Conservation (phyloP, 2,888 invertebrate genomes). For the Conus canariensis region DNA sequence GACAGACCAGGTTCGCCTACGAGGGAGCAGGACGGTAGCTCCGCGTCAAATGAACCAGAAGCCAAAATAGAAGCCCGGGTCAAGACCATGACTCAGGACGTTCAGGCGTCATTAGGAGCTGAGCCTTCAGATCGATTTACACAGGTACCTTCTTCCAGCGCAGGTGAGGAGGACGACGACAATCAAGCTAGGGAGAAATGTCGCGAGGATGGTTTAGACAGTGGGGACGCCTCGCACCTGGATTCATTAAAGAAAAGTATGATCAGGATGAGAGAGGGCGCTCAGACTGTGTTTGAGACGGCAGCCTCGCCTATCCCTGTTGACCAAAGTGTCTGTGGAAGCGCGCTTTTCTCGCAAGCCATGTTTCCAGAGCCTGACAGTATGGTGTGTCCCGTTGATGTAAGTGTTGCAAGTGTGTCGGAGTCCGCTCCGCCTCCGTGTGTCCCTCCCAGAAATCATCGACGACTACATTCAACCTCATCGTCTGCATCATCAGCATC, state of each 20-base stretch:
- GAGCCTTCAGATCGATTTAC: neutral
- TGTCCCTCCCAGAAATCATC: neutral
- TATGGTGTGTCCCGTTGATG: neutral
- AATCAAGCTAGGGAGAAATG: neutral
- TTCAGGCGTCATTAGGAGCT: neutral
- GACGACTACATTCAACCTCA: neutral
- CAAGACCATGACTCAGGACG: neutral
- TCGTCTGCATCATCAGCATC: constrained; percentile 28
- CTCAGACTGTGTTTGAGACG: neutral
- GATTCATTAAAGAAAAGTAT: neutral
- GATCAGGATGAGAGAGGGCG: neutral
- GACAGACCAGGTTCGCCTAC: neutral
- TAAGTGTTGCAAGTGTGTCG: neutral
- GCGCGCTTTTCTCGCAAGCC: neutral
- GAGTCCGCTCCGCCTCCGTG: neutral
- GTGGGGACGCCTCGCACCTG: neutral
- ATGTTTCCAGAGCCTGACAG: neutral
- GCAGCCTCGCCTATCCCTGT: constrained; percentile 26
- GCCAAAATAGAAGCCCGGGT: neutral
- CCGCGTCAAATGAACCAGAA: neutral
- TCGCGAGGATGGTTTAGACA: neutral
- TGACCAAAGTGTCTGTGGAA: constrained; percentile 25
- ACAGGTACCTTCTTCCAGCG: neutral
- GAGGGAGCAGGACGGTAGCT: neutral
- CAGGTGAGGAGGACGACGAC: neutral